These are phyloP conservation scores for Ceratosolen solmsi DNA, from an alignment of 1,140 invertebrate species.

Conservation along the genomic window DNA sequence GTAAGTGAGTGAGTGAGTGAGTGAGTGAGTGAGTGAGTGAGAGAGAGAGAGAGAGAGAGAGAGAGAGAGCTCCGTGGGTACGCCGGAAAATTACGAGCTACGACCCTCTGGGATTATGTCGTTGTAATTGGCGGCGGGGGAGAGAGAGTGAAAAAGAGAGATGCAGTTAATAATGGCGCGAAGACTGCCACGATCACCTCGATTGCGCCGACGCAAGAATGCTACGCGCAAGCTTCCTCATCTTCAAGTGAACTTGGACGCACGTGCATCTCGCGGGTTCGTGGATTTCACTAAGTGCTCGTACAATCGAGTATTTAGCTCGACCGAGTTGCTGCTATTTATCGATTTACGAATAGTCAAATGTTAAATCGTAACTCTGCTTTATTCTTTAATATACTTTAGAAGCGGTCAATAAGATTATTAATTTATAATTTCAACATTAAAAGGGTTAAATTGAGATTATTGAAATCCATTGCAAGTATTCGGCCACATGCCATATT, in stretches of 20 bases:
- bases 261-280: not conserved
- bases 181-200: not conserved
- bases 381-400: too few relatives aligned
- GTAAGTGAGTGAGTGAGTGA: too few relatives aligned
- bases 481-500: too few relatives aligned
- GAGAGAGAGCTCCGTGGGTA: too few relatives aligned
- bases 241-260: not conserved
- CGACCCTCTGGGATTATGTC: conserved; percentile 13
- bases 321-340: not conserved
- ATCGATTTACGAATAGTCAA: not conserved
- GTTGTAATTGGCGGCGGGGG: conserved; percentile 3
- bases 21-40: too few relatives aligned
- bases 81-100: conserved; percentile 8
- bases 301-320: not conserved
- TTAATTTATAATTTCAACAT: too few relatives aligned
- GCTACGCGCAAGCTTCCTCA: not conserved
- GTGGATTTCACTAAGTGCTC: not conserved
- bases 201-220: not conserved
- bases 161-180: not conserved
- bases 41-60: too few relatives aligned
- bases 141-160: not conserved
- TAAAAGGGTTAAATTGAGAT: too few relatives aligned
- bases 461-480: too few relatives aligned
- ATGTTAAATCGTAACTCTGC: too few relatives aligned
- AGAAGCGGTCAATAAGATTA: too few relatives aligned